phyloP scores from a whole-genome alignment of 2,888 invertebrate species.

The Cantharis rustica region DNA sequence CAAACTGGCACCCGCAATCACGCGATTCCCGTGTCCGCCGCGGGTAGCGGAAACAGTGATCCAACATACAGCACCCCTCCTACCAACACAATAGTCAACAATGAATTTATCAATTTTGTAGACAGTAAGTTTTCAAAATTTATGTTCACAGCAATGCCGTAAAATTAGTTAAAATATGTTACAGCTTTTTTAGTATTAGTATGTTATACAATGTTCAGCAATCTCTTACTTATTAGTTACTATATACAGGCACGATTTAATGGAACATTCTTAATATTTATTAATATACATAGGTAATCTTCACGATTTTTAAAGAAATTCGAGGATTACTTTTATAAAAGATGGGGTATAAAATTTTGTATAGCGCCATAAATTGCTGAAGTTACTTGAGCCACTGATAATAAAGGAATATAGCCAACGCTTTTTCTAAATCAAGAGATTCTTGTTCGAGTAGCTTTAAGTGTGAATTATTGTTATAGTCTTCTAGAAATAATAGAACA shows the following conservation, averaged over 20 bases:
- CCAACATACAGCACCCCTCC: conserved; percentile 81
- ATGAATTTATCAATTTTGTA: conserved; percentile 17
- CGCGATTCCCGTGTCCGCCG: conserved; percentile 74
- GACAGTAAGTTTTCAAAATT: conserved; percentile 12
- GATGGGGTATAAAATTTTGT: neutral
- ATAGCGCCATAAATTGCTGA: neutral
- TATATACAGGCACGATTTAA: neutral
- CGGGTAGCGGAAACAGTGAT: conserved; percentile 87
- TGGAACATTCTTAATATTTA: neutral
- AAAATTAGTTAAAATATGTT: conserved; percentile 17
- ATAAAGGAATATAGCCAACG: neutral
- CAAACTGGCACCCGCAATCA: conserved; percentile 91
- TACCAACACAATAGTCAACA: conserved; percentile 43
- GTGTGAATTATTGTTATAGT: neutral
- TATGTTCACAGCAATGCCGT: conserved; percentile 6
- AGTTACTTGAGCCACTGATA: neutral
- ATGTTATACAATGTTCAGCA: neutral
- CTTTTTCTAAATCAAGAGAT: neutral
- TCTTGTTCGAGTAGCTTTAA: neutral
- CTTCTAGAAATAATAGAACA: neutral
- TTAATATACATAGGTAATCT: neutral
- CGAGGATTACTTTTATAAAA: neutral
- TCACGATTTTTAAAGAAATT: neutral
- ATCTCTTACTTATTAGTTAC: neutral
- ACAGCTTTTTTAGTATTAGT: neutral